These are phyloP conservation scores for Cydia fagiglandana DNA, from an alignment of 1,140 invertebrate genomes.

Conservation along the genomic window DNA sequence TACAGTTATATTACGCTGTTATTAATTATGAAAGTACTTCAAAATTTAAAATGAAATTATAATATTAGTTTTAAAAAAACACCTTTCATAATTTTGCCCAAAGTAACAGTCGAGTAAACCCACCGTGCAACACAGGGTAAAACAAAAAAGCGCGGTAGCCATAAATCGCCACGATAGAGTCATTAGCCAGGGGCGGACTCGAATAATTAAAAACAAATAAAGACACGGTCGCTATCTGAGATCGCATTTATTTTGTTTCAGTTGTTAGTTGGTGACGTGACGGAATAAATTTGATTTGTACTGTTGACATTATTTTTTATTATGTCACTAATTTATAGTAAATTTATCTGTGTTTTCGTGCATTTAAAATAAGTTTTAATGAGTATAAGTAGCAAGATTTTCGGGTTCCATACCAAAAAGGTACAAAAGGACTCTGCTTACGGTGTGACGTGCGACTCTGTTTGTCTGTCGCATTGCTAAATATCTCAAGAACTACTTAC, in stretches of 20 bases:
- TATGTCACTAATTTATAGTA: not conserved
- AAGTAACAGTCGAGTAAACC: not conserved
- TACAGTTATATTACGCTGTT: too few relatives aligned
- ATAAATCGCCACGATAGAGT: constrained; percentile 73
- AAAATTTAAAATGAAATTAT: too few relatives aligned
- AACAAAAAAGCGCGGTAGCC: constrained; percentile 57
- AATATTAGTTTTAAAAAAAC: not conserved
- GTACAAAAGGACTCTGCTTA: too few relatives aligned
- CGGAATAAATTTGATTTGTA: constrained; percentile 25
- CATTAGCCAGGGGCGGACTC: constrained; percentile 75
- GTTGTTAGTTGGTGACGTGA: constrained; percentile 36
- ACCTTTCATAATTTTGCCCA: not conserved
- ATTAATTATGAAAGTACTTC: too few relatives aligned
- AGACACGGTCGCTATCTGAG: constrained; percentile 69
- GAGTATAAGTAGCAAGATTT: too few relatives aligned
- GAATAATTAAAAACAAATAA: constrained; percentile 79
- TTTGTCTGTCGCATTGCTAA: too few relatives aligned
- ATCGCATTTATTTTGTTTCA: constrained; percentile 51
- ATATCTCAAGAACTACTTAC: too few relatives aligned
- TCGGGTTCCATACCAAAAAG: too few relatives aligned
- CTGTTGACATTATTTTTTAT: constrained; percentile 20
- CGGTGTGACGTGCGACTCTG: too few relatives aligned
- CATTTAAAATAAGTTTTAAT: too few relatives aligned
- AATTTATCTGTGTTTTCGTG: not conserved
- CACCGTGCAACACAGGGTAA: constrained; percentile 5